Evolutionary conservation across 1,140 invertebrate genomes (phyloP).

Genomic region (Coelopa frigida): DNA sequence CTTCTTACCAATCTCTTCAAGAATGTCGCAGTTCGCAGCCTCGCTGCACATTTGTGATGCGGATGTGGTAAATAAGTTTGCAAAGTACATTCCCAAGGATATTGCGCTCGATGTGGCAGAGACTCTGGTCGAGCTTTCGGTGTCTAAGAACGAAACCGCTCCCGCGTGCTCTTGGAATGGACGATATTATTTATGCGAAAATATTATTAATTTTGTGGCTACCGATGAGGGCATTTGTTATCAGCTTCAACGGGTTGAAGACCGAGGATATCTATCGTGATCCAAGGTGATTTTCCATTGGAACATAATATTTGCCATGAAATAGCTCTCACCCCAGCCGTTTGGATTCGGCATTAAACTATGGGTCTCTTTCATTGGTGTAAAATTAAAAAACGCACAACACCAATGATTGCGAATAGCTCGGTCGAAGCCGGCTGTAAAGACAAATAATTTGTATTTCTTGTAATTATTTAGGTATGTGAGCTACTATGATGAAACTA

Average conservation of each 20-base stretch:
- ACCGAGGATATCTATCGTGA: constrained; percentile 35
- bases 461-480: background rate
- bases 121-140: background rate
- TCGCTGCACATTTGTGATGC: constrained; percentile 1
- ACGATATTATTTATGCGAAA: constrained; percentile 1
- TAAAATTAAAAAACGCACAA: too few species aligned
- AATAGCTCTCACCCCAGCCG: too few species aligned
- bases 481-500: background rate
- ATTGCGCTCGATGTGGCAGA: background rate
- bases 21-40: background rate
- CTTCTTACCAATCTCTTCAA: background rate
- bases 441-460: background rate
- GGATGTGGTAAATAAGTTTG: background rate
- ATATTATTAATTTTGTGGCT: constrained; percentile 29
- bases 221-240: constrained; percentile 60
- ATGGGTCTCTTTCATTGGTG: too few species aligned
- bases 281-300: background rate
- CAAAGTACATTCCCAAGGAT: background rate
- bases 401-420: too few species aligned
- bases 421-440: background rate
- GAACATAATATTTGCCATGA: too few species aligned
- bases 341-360: too few species aligned
- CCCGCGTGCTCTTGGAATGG: constrained; percentile 46
- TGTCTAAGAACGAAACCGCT: background rate
- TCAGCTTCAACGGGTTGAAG: constrained; percentile 56